Evolutionary conservation across 1,140 invertebrate species (phyloP).

Genomic region (Plutomurus gul): DNA sequence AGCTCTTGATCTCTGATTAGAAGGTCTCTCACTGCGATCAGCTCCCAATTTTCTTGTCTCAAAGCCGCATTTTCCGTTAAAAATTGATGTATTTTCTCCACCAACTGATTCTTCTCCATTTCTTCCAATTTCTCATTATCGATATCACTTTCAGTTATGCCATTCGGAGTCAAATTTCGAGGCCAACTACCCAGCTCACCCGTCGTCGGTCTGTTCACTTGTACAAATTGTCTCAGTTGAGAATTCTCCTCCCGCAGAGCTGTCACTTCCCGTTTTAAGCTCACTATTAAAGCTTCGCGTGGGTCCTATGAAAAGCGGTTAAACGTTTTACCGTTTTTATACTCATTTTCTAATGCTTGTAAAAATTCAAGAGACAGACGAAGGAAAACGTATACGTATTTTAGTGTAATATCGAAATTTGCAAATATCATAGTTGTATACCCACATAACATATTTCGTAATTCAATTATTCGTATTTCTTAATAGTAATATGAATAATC

Average conservation of each 20-base stretch:
- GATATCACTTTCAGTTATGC: constrained; percentile 55
- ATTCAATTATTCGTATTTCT: too few relatives aligned
- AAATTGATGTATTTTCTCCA: constrained; percentile 75
- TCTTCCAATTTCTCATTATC: constrained; percentile 73
- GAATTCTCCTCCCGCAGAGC: constrained; percentile 90
- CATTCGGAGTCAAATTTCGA: constrained; percentile 17
- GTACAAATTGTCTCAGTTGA: constrained; percentile 75
- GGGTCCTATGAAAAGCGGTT: constrained; percentile 71
- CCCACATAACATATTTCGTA: too few relatives aligned
- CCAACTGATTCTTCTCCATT: constrained; percentile 71
- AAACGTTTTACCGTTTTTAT: too few relatives aligned
- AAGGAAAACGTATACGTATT: too few relatives aligned
- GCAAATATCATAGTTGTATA: too few relatives aligned
- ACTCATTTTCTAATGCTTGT: too few relatives aligned
- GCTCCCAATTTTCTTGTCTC: constrained; percentile 81
- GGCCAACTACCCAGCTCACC: constrained; percentile 50
- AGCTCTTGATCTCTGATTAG: constrained; percentile 85
- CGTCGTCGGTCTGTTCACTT: constrained; percentile 54
- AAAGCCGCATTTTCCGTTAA: constrained; percentile 84
- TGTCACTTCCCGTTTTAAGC: constrained; percentile 83
- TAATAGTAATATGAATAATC: too few relatives aligned
- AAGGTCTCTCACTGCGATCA: constrained; percentile 77
- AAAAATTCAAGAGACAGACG: too few relatives aligned
- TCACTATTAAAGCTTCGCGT: constrained; percentile 85
- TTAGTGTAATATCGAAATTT: too few relatives aligned